Evolutionary conservation across 2,797 vertebrate species (phyloP).

Genomic region (Percopsis omiscomaycus): DNA sequence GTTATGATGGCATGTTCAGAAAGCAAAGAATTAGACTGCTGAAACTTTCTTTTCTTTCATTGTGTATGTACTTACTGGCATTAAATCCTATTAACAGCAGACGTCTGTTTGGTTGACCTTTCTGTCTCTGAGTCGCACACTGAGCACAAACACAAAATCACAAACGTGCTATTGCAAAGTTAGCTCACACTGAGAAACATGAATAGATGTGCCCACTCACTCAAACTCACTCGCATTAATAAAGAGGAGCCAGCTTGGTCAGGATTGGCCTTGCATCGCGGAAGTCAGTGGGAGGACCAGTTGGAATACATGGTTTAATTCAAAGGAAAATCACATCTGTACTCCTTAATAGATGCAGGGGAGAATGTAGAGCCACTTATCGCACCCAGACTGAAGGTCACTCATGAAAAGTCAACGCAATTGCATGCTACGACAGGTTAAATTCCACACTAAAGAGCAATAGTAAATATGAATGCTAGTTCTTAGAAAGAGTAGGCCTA

Average conservation of each 20-base stretch:
- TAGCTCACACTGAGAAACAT: slow-evolving; percentile 30
- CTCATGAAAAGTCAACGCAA: slow-evolving; percentile 64
- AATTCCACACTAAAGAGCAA: not conserved
- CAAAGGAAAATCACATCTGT: slow-evolving; percentile 69
- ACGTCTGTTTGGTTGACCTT: too few species aligned
- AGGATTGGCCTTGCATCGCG: slow-evolving; percentile 39
- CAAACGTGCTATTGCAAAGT: too few species aligned
- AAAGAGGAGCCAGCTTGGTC: not conserved
- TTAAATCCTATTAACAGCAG: too few species aligned
- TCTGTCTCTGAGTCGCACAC: too few species aligned
- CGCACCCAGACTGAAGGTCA: slow-evolving; percentile 65
- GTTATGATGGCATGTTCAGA: too few species aligned
- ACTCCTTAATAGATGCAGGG: slow-evolving; percentile 59
- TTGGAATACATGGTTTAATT: slow-evolving; percentile 68
- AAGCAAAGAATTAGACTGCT: too few species aligned
- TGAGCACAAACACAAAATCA: too few species aligned
- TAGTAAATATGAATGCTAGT: not conserved
- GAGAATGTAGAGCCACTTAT: slow-evolving; percentile 68
- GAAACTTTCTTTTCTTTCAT: too few species aligned
- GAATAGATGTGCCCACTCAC: slow-evolving; percentile 17
- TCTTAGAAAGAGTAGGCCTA: not conserved
- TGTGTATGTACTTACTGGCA: too few species aligned
- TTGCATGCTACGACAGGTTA: slow-evolving; percentile 47
- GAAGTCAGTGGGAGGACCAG: slow-evolving; percentile 37
- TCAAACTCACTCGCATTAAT: slow-evolving; percentile 4